Percentiles rank a stretch among this genome's conserved stretches.
phyloP scores from a whole-genome alignment of 2,888 invertebrate species.

The Tiphia femorata region DNA sequence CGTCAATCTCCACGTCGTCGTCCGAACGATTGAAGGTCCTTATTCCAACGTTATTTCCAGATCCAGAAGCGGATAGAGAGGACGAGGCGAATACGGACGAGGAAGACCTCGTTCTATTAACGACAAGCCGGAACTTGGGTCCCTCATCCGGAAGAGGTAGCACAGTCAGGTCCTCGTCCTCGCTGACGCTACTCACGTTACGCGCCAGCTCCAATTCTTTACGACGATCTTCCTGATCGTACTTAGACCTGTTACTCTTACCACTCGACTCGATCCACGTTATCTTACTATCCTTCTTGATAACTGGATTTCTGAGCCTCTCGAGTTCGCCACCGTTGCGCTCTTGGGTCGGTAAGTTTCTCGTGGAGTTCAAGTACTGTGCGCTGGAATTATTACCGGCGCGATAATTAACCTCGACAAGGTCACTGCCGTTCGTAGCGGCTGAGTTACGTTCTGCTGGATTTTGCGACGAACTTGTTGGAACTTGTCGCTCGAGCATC shows the following conservation, averaged over 20 bases:
- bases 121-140: slow-evolving; percentile 49
- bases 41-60: slow-evolving; percentile 26
- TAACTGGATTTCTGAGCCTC: slow-evolving; percentile 14
- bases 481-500: slow-evolving; percentile 20
- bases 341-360: no score
- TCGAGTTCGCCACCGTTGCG: slow-evolving; percentile 18
- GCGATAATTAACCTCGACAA: slow-evolving; percentile 7
- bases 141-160: slow-evolving; percentile 54
- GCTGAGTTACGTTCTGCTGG: no score
- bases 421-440: no score
- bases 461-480: no score
- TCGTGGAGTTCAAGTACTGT: no score
- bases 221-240: slow-evolving; percentile 41
- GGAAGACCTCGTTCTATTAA: slow-evolving; percentile 49
- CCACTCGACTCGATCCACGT: slow-evolving; percentile 53
- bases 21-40: slow-evolving; percentile 52
- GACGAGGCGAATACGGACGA: slow-evolving; percentile 22
- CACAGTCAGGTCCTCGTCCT: slow-evolving; percentile 38
- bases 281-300: slow-evolving; percentile 54
- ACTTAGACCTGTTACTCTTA: slow-evolving; percentile 40
- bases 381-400: slow-evolving; percentile 14
- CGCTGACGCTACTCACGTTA: slow-evolving; percentile 23
- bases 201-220: slow-evolving; percentile 12
- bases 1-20: slow-evolving; percentile 50
- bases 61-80: slow-evolving; percentile 20